phyloP scores from a whole-genome alignment of 2,888 invertebrate species.

The Chelonus formosanus region DNA sequence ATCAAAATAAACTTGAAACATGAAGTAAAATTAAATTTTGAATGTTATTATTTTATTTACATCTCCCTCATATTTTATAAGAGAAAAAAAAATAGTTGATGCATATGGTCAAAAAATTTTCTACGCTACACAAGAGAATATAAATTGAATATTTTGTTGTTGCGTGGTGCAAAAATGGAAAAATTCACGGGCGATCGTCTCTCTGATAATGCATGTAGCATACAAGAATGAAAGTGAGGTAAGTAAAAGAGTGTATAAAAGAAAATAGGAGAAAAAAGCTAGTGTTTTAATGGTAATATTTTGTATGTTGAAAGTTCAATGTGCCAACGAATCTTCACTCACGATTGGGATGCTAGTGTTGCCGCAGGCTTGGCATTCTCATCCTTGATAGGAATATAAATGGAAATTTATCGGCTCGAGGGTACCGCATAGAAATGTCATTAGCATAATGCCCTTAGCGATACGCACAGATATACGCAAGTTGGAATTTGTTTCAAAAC shows the following conservation, averaged over 20 bases:
- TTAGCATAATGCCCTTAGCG: conserved; percentile 48
- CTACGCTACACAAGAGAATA: conserved; percentile 36
- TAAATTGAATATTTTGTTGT: conserved; percentile 47
- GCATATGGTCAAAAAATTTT: conserved; percentile 26
- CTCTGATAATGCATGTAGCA: conserved; percentile 3
- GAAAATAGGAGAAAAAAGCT: background rate
- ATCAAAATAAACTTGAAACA: no score
- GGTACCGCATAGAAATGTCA: conserved; percentile 42
- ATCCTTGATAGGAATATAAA: conserved; percentile 52
- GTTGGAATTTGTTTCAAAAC: background rate
- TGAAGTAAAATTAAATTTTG: no score
- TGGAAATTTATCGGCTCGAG: conserved; percentile 51
- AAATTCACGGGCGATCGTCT: conserved; percentile 23
- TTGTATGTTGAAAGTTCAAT: conserved; percentile 11
- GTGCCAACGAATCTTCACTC: background rate
- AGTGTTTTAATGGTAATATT: conserved; percentile 8
- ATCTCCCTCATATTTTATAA: no score
- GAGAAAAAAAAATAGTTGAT: background rate
- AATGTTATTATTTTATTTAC: no score
- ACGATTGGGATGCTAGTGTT: conserved; percentile 3
- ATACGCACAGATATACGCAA: conserved; percentile 17
- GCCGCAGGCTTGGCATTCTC: conserved; percentile 22
- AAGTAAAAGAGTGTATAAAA: background rate
- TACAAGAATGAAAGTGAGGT: background rate
- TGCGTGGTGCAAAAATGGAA: conserved; percentile 33